Conservation (phyloP, 2,888 invertebrate genomes). For the Cephonodes hylas region DNA sequence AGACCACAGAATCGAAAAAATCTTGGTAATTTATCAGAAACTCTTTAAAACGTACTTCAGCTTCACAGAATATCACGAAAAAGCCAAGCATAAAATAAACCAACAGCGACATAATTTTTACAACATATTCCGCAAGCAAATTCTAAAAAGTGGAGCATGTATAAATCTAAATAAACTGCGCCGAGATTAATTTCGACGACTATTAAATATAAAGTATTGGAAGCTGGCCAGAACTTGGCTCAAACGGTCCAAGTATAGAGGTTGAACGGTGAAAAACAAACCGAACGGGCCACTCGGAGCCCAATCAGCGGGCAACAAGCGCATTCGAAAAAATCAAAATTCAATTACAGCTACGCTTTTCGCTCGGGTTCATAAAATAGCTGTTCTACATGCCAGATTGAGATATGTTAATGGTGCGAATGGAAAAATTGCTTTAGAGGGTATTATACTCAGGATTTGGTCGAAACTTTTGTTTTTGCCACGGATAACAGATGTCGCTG, state of each 20-base stretch:
- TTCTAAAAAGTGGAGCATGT: background rate
- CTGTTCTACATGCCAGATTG: background rate
- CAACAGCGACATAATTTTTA: background rate
- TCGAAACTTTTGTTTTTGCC: background rate
- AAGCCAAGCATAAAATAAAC: background rate
- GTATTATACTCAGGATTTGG: background rate
- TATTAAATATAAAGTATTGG: slow-evolving; percentile 1
- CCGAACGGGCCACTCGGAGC: slow-evolving; percentile 25
- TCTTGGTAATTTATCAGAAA: too few relatives aligned
- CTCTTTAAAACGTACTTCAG: too few relatives aligned
- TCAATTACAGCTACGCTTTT: slow-evolving; percentile 27
- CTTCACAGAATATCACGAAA: too few relatives aligned
- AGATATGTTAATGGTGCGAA: background rate
- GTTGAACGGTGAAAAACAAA: slow-evolving; percentile 19
- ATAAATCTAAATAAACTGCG: slow-evolving; percentile 8
- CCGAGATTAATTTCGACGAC: slow-evolving; percentile 4
- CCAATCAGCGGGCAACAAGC: slow-evolving; percentile 28
- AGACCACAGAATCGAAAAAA: too few relatives aligned
- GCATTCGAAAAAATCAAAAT: slow-evolving; percentile 27
- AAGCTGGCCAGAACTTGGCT: background rate
- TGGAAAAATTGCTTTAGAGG: too few relatives aligned
- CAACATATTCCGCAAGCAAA: background rate
- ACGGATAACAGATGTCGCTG: background rate
- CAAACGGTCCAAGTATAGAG: slow-evolving; percentile 2
- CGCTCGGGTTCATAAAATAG: slow-evolving; percentile 25